A percentile compares a stretch with the other conserved stretches of the same genome.
phyloP scores from a whole-genome alignment of 1,140 invertebrate genomes.

The Orchestia grillus region DNA sequence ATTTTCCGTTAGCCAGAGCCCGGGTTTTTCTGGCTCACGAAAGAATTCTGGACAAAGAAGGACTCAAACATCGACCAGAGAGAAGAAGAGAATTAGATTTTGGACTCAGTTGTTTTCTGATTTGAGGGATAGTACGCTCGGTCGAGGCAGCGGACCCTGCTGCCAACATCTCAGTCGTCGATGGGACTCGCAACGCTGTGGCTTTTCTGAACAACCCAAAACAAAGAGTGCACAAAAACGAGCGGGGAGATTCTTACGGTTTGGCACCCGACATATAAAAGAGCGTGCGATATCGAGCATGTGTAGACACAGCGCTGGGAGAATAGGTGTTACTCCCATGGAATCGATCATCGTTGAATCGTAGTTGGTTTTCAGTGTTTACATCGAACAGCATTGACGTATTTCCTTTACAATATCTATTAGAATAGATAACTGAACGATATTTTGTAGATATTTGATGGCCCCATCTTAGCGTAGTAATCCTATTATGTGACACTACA shows the following conservation, averaged over 20 bases:
- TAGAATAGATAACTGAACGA: no score
- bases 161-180: background rate
- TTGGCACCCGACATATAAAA: no score
- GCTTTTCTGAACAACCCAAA: background rate
- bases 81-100: conserved; percentile 53
- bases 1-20: conserved; percentile 41
- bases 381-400: no score
- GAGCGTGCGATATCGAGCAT: no score
- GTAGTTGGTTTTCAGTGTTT: no score
- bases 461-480: no score
- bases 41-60: conserved; percentile 30
- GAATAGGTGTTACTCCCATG: no score
- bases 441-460: no score
- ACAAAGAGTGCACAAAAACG: background rate
- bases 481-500: no score
- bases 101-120: conserved; percentile 14
- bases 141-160: background rate
- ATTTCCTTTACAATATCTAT: no score
- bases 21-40: background rate
- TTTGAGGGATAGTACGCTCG: background rate
- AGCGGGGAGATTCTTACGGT: background rate
- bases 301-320: no score
- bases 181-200: background rate
- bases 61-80: conserved; percentile 11
- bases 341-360: no score